Conservation (phyloP, 30 jellyfish, hydroid and myxozoan genomes). For the Aurelia sp. region DNA sequence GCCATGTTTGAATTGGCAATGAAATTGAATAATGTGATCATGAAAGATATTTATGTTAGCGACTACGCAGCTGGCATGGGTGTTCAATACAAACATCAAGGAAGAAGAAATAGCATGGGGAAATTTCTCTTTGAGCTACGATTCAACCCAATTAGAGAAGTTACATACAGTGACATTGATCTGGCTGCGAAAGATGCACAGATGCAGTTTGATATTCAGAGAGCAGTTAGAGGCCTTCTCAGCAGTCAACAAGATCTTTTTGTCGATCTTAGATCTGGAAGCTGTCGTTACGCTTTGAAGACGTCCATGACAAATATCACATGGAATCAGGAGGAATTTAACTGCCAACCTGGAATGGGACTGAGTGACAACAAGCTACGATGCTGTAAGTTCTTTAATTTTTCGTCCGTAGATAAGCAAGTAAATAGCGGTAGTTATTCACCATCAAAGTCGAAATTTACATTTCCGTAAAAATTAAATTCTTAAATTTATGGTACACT, state of each 20-base stretch:
- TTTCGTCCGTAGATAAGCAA: too few relatives aligned
- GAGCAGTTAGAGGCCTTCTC: conserved; percentile 28
- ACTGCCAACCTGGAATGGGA: conserved; percentile 89
- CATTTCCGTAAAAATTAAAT: too few relatives aligned
- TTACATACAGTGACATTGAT: conserved; percentile 9
- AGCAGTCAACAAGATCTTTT: conserved; percentile 1
- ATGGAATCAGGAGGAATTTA: conserved; percentile 50
- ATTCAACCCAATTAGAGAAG: not conserved
- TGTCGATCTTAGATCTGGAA: conserved; percentile 5
- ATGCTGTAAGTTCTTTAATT: conserved; percentile 71
- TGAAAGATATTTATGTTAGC: conserved; percentile 15
- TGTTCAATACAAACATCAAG: conserved; percentile 2
- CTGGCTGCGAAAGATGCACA: conserved; percentile 63
- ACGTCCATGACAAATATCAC: conserved; percentile 21
- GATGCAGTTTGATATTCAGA: conserved; percentile 37
- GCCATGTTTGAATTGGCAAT: not conserved
- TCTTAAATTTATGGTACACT: too few relatives aligned
- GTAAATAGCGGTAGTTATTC: too few relatives aligned
- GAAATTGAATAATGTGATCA: conserved; percentile 9
- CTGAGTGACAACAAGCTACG: conserved; percentile 50
- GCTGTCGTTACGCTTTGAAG: conserved; percentile 16
- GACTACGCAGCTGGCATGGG: not conserved
- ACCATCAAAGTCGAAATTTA: too few relatives aligned
- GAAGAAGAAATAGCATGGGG: not conserved
- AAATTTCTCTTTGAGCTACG: conserved; percentile 24